Evolutionary conservation across 2,797 vertebrate genomes (phyloP).

Genomic region (Tarsius wallacei): DNA sequence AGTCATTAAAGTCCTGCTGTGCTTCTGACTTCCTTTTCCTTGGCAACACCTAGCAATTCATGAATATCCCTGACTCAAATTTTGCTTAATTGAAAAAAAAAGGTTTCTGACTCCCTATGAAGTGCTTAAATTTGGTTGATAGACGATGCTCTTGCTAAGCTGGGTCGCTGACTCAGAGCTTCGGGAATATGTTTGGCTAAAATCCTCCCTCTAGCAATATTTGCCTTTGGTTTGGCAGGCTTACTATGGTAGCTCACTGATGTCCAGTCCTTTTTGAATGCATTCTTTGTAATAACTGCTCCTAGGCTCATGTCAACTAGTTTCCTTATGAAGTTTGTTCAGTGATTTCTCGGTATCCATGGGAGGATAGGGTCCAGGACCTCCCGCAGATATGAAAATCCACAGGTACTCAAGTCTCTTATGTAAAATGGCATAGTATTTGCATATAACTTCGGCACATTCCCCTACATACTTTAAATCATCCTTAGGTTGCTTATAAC

Average conservation of each 20-base stretch:
- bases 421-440: neutral
- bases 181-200: slow-evolving; percentile 52
- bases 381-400: neutral
- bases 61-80: neutral
- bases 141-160: slow-evolving; percentile 67
- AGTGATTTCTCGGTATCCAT: neutral
- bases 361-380: neutral
- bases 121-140: slow-evolving; percentile 52
- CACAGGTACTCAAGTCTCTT: neutral
- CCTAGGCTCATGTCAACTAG: neutral
- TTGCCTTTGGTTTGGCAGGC: slow-evolving; percentile 79
- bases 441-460: neutral
- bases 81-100: neutral
- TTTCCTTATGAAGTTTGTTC: neutral
- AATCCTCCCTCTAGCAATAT: slow-evolving; percentile 73
- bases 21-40: slow-evolving; percentile 4
- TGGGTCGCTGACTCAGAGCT: slow-evolving; percentile 40
- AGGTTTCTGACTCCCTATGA: neutral
- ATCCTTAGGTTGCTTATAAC: neutral
- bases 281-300: neutral
- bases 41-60: neutral
- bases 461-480: neutral
- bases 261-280: slow-evolving; percentile 42
- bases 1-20: neutral
- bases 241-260: slow-evolving; percentile 71